These are phyloP conservation scores for Sebastes paucispinis DNA, from an alignment of 2,797 vertebrate species.

Conservation along the genomic window DNA sequence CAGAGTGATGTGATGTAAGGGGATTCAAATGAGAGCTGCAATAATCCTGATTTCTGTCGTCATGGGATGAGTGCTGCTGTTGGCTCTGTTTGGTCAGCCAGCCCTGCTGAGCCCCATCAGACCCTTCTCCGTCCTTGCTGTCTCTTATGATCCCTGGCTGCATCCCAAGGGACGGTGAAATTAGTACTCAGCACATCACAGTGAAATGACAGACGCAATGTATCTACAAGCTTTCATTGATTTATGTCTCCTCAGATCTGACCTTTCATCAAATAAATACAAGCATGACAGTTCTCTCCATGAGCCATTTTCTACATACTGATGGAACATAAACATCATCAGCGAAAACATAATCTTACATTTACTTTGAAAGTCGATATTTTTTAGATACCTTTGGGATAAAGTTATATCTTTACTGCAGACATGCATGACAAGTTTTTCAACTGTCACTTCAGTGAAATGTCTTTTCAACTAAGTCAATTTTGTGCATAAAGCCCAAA, in stretches of 20 bases:
- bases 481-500: background rate
- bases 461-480: background rate
- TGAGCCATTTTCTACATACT: constrained; percentile 24
- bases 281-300: constrained; percentile 12
- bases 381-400: background rate
- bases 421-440: background rate
- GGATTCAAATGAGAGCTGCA: constrained; percentile 65
- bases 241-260: constrained; percentile 43
- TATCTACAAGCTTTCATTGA: constrained; percentile 52
- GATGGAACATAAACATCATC: constrained; percentile 16
- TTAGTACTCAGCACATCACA: constrained; percentile 49
- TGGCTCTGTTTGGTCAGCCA: constrained; percentile 40
- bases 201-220: constrained; percentile 31
- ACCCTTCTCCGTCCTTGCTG: constrained; percentile 32
- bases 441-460: background rate
- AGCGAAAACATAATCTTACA: constrained; percentile 3
- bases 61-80: constrained; percentile 55
- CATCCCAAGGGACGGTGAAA: constrained; percentile 33
- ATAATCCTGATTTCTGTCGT: constrained; percentile 75
- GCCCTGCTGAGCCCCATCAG: constrained; percentile 30
- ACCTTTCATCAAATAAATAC: constrained; percentile 40
- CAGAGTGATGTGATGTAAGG: constrained; percentile 66
- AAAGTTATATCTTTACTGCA: background rate
- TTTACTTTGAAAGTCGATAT: background rate
- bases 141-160: constrained; percentile 47